Percentiles rank a stretch among this genome's conserved stretches.
Evolutionary conservation across 2,113 vertebrate genomes (phyloP).

Genomic region (Apaloderma vittatum): DNA sequence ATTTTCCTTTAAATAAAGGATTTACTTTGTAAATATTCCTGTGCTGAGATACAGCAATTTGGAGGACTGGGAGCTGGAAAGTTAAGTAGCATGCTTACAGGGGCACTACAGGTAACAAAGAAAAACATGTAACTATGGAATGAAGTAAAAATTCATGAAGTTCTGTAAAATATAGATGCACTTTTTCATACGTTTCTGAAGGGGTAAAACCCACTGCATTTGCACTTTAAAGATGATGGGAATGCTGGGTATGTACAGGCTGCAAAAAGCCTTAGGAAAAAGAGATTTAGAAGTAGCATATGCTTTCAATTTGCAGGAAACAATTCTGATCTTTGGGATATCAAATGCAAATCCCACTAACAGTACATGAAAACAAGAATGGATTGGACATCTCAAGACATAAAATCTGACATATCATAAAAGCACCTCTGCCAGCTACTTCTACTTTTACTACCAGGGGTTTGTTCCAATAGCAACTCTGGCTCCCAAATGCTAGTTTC

Average conservation of each 20-base stretch:
- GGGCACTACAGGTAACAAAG: neutral
- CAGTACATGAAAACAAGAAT: neutral
- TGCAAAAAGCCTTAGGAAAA: neutral
- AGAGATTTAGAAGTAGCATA: neutral
- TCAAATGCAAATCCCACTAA: constrained; percentile 1
- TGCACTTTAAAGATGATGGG: neutral
- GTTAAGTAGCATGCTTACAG: neutral
- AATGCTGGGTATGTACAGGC: neutral
- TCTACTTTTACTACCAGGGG: neutral
- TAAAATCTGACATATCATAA: neutral
- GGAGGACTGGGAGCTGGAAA: neutral
- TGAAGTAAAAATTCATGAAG: neutral
- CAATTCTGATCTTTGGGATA: constrained; percentile 11
- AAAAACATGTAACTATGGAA: neutral
- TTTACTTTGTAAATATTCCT: neutral
- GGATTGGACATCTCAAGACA: neutral
- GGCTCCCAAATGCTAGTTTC: neutral
- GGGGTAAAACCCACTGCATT: neutral
- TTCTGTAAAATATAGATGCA: neutral
- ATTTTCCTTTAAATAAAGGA: neutral
- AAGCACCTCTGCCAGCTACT: neutral
- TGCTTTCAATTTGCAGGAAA: constrained; percentile 12
- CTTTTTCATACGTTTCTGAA: neutral
- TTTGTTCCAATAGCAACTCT: neutral
- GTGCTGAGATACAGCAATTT: neutral